Evolutionary conservation across 2,113 vertebrate genomes (phyloP), one percentile per base, ranked within the genome.

Genomic region (Stegastes partitus): DNA sequence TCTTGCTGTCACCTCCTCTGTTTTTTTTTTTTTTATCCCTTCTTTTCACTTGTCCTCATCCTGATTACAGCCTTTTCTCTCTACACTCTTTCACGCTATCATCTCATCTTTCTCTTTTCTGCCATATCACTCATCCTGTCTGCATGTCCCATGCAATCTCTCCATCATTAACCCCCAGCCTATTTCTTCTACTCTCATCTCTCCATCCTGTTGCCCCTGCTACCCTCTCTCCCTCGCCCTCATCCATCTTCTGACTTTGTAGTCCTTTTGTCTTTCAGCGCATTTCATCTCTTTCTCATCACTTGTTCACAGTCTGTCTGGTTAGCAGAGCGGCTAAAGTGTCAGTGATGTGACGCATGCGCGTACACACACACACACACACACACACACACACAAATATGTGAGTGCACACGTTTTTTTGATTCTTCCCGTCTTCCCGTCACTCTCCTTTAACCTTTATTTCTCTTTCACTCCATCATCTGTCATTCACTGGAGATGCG

Each of bases 101-200:
- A 65, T 81, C 79, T 74, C 67, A 73, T 87, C 74, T 81, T 59
- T 68, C 51, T 73, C 45, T 45, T 28, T 51, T 47, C 42, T 67
- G 65, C 58, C 49, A 9, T 78, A 84, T 89, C 67, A 69, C 55
- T 86, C 77, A 86, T 79, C 69, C 84, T 84, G 77, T 74, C 84
- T 45, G 6, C 64, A 31, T 19, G 37, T 77, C 70, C 67, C 73
- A 44, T 79, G 74, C 74, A 53, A 75, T 87, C 88, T 82, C 74
- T 84, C 87, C 61, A 83, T 87, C 83, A 86, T 88, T 86, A 86
- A 85, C 77, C 82, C 79, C 59, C 68, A 44, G 66, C 88, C 77
- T 88, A 70, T 83, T 81, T 49, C 50, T 73, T 65, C 80, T 87
- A 68, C 66, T 31, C 77, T 74, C 44, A 74, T 74, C 68, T 61